Evolutionary conservation across 2,888 invertebrate genomes (phyloP).

Genomic region (Hydrotaea cyrtoneurina): DNA sequence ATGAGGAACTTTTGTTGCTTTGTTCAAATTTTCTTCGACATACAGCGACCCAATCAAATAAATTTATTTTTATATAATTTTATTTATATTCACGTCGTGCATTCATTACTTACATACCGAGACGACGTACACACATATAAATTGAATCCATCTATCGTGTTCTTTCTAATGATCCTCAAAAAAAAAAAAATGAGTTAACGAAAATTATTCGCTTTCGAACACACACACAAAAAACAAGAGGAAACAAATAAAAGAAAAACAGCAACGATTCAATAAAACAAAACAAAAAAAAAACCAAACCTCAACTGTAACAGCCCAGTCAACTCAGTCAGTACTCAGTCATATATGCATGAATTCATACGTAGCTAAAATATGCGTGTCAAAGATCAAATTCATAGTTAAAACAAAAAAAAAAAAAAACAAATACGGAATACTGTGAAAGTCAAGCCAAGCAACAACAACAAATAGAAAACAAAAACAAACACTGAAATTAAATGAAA

Average conservation of each 20-base stretch:
- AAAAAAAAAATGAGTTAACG: conserved; percentile 38
- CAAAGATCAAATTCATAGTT: conserved; percentile 77
- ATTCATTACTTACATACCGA: neutral
- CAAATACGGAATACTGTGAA: conserved; percentile 42
- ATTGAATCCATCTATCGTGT: neutral
- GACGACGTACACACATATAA: neutral
- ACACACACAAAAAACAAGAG: neutral
- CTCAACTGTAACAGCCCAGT: neutral
- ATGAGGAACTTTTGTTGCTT: conserved; percentile 26
- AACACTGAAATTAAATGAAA: conserved; percentile 38
- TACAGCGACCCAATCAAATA: neutral
- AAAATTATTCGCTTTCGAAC: neutral
- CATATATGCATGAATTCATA: conserved; percentile 20
- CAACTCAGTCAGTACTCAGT: too few relatives aligned
- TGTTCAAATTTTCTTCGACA: neutral
- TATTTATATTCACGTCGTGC: neutral
- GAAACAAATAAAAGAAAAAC: neutral
- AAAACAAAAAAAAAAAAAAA: conserved; percentile 35
- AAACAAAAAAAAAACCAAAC: neutral
- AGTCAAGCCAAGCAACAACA: conserved; percentile 22
- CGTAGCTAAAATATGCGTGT: conserved; percentile 71
- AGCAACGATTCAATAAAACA: neutral
- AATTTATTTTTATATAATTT: conserved; percentile 2
- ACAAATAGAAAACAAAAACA: conserved; percentile 32
- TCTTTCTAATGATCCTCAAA: conserved; percentile 35